A percentile compares a stretch with the other conserved stretches of the same genome.
Conservation (phyloP, 1,140 invertebrate genomes). For the Drosophila sucinea region DNA sequence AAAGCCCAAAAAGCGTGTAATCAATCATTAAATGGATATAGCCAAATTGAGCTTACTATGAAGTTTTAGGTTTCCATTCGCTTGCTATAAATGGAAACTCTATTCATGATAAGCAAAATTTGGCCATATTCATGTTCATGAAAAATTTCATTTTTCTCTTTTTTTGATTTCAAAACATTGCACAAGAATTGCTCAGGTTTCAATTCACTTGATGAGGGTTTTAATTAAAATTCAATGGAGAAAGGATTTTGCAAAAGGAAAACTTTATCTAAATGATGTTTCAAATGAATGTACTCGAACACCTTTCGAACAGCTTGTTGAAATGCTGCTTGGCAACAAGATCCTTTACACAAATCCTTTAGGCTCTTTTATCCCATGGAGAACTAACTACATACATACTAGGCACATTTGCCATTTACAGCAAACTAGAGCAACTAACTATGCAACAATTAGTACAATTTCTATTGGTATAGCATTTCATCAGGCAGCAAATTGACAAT, state of each 20-base stretch:
- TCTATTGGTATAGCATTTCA: slow-evolving; percentile 11
- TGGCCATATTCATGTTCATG: too few species aligned
- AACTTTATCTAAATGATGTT: not conserved
- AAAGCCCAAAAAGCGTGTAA: too few species aligned
- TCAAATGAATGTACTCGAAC: not conserved
- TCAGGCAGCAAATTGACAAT: slow-evolving; percentile 10
- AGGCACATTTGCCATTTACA: slow-evolving; percentile 1
- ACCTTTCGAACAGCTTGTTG: not conserved
- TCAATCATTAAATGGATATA: too few species aligned
- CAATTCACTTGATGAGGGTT: not conserved
- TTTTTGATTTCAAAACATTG: not conserved
- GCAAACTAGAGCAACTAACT: slow-evolving; percentile 1
- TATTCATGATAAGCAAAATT: too few species aligned
- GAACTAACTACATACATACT: not conserved
- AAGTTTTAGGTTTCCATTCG: too few species aligned
- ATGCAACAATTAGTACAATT: slow-evolving; percentile 12
- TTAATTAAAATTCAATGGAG: not conserved
- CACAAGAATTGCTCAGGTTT: not conserved
- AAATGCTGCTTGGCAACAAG: not conserved
- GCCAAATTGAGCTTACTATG: too few species aligned
- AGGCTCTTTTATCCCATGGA: slow-evolving; percentile 10
- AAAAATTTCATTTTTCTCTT: not conserved
- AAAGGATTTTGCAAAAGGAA: not conserved
- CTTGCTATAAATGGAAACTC: too few species aligned
- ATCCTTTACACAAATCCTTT: slow-evolving; percentile 16